These are phyloP conservation scores for Timema cristinae DNA, from an alignment of 2,888 invertebrate species.

Conservation along the genomic window DNA sequence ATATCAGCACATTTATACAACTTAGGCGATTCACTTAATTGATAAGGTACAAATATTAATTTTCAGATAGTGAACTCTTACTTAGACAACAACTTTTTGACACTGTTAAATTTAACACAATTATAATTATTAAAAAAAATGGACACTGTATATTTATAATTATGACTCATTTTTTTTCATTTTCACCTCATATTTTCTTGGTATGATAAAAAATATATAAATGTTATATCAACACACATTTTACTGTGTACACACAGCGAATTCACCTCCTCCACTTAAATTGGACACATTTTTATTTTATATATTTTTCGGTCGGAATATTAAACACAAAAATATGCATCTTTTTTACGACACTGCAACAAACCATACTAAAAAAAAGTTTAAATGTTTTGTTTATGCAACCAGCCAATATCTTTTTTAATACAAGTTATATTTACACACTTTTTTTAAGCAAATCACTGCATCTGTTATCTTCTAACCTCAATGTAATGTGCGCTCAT, in stretches of 20 bases:
- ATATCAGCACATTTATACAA: constrained; percentile 26
- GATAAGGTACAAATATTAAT: constrained; percentile 18
- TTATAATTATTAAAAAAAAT: constrained; percentile 20
- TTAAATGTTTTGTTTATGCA: not conserved
- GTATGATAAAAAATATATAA: constrained; percentile 27
- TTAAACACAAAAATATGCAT: constrained; percentile 25
- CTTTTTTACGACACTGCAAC: constrained; percentile 16
- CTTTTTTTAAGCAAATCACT: constrained; percentile 15
- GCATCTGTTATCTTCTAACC: constrained; percentile 13
- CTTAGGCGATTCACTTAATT: constrained; percentile 23
- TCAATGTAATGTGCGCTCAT: constrained; percentile 17
- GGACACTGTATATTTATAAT: not conserved
- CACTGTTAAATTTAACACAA: constrained; percentile 23
- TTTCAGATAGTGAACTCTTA: constrained; percentile 19
- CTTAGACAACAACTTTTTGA: constrained; percentile 21
- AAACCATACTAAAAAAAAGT: constrained; percentile 1
- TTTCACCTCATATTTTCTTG: constrained; percentile 16
- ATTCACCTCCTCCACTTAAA: constrained; percentile 8
- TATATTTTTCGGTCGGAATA: constrained; percentile 20
- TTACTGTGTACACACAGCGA: constrained; percentile 21
- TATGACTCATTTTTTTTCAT: constrained; percentile 14
- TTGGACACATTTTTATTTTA: constrained; percentile 20
- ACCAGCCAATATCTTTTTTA: constrained; percentile 9
- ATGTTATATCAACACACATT: constrained; percentile 25
- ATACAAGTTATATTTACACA: constrained; percentile 25